These are phyloP conservation scores for Penaeus vannamei DNA, from an alignment of 1,140 invertebrate species.

Conservation along the genomic window DNA sequence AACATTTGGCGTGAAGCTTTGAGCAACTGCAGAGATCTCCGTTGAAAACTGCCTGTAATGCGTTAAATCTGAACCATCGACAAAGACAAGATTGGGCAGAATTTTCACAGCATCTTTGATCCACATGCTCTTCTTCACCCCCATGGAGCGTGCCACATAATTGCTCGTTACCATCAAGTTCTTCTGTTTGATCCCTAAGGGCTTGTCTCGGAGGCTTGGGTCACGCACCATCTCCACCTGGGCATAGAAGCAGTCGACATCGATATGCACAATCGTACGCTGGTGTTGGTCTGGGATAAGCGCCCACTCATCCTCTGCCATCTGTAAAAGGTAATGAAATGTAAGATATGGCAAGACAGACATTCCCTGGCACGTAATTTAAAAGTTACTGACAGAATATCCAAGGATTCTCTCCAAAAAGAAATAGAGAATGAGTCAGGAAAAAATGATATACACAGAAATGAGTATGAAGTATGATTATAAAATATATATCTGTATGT, in stretches of 20 bases:
- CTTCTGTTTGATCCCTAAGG: conserved; percentile 85
- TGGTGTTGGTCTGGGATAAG: conserved; percentile 45
- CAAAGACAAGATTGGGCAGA: conserved; percentile 80
- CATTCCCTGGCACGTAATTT: background rate
- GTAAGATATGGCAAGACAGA: background rate
- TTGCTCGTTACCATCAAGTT: conserved; percentile 86
- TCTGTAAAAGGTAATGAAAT: conserved; percentile 11
- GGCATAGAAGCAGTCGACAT: conserved; percentile 87
- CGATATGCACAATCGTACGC: conserved; percentile 81
- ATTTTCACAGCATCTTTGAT: conserved; percentile 79
- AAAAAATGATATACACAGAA: no score
- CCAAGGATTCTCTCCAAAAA: no score
- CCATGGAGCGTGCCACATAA: conserved; percentile 81
- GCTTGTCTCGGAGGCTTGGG: conserved; percentile 77
- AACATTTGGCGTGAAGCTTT: conserved; percentile 79
- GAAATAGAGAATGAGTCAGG: no score
- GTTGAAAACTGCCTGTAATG: conserved; percentile 81
- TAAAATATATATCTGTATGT: no score
- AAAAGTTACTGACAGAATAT: background rate
- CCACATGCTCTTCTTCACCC: conserved; percentile 82
- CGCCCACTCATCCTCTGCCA: conserved; percentile 33
- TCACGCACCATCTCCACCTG: conserved; percentile 84
- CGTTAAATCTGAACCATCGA: conserved; percentile 84
- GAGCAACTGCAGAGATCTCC: conserved; percentile 79
- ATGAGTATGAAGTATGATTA: no score